Evolutionary conservation across 2,113 vertebrate genomes (phyloP).

Genomic region (Gallinago paraguaiae): DNA sequence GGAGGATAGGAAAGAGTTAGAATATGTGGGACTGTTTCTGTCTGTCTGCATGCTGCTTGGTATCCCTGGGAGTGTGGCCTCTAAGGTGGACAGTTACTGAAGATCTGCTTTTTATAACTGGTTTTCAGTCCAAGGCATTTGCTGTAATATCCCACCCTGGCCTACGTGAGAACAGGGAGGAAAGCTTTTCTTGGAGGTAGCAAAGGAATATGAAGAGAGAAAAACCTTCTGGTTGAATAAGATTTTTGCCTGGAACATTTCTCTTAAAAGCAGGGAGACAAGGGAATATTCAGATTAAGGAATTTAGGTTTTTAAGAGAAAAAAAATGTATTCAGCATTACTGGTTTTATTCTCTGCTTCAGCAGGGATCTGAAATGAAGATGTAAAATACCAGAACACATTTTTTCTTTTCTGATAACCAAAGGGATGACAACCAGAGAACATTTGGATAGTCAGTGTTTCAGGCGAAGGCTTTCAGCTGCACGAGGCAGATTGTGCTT

Average conservation of each 20-base stretch:
- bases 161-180: not conserved
- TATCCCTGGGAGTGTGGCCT: not conserved
- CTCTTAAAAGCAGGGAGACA: not conserved
- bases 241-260: not conserved
- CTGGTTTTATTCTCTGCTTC: not conserved
- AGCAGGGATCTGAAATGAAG: not conserved
- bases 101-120: not conserved
- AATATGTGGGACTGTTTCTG: not conserved
- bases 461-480: not conserved
- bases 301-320: not conserved
- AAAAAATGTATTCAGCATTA: not conserved
- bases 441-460: not conserved
- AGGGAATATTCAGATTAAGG: not conserved
- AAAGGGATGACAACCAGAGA: not conserved
- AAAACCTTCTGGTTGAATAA: not conserved
- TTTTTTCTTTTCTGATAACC: not conserved
- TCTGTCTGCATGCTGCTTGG: not conserved
- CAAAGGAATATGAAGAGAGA: not conserved
- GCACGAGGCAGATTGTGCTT: not conserved
- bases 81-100: not conserved
- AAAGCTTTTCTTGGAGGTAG: not conserved
- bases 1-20: not conserved
- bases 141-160: not conserved
- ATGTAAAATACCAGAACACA: not conserved
- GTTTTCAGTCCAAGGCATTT: slow-evolving; percentile 5